phyloP scores from a whole-genome alignment of 2,888 invertebrate genomes.

The Tortrix viridana region DNA sequence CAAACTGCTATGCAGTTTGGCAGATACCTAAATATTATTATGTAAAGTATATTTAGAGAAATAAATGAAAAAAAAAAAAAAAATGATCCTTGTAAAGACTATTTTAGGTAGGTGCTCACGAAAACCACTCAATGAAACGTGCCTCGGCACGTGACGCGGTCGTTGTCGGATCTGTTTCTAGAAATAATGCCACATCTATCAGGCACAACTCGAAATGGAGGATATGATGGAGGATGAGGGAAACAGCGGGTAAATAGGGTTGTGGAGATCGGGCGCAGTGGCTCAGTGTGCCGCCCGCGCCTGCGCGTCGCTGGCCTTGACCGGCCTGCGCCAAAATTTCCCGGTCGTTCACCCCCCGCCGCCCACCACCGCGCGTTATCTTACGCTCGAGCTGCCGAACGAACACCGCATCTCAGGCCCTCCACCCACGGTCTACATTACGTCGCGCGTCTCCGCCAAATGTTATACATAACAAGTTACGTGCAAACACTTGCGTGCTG shows the following conservation, averaged over 20 bases:
- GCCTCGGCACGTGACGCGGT: background rate
- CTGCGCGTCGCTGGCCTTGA: constrained; percentile 74
- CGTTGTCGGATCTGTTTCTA: background rate
- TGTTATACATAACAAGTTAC: constrained; percentile 65
- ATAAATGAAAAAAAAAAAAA: too few species aligned
- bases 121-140: background rate
- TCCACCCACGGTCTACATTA: constrained; percentile 47
- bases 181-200: too few species aligned
- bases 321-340: constrained; percentile 84
- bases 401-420: constrained; percentile 52
- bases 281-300: constrained; percentile 52
- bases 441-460: constrained; percentile 12
- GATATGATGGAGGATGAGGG: background rate
- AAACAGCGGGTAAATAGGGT: constrained; percentile 25
- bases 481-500: constrained; percentile 57
- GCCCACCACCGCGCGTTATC: constrained; percentile 77
- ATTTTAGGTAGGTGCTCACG: too few species aligned
- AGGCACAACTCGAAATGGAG: background rate
- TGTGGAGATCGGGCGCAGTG: constrained; percentile 33
- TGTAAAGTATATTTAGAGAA: too few species aligned
- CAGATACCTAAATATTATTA: too few species aligned
- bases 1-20: too few species aligned
- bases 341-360: constrained; percentile 78
- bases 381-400: constrained; percentile 46
- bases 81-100: too few species aligned